Conservation (phyloP, 2,888 invertebrate genomes). For the Vanessa cardui region DNA sequence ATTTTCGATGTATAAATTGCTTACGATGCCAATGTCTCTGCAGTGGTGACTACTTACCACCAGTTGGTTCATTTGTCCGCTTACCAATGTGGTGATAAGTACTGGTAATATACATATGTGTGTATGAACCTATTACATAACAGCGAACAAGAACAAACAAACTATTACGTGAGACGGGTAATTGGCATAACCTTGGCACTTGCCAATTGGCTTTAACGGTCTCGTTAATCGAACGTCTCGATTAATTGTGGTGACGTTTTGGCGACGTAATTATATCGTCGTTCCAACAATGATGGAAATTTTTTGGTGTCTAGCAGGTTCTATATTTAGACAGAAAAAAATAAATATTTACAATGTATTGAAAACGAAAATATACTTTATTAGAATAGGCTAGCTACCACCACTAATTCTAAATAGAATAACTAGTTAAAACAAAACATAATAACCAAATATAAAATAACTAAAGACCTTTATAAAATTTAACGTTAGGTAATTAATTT, state of each 20-base stretch:
- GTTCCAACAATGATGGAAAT: neutral
- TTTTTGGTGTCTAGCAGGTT: too few species aligned
- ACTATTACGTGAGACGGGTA: neutral
- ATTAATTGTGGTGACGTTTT: neutral
- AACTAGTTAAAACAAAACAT: too few species aligned
- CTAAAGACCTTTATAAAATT: too few species aligned
- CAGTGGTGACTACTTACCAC: too few species aligned
- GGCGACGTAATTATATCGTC: neutral
- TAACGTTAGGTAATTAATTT: too few species aligned
- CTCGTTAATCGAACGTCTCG: slow-evolving; percentile 1
- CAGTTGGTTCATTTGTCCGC: too few species aligned
- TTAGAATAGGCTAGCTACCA: neutral
- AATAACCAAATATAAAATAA: too few species aligned
- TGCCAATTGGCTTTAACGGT: slow-evolving; percentile 7
- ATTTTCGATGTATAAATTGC: too few species aligned
- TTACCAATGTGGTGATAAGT: too few species aligned
- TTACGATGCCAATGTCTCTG: too few species aligned
- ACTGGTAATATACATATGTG: neutral
- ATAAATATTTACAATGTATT: neutral
- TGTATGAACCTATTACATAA: neutral
- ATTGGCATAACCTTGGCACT: slow-evolving; percentile 16
- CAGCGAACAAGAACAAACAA: neutral
- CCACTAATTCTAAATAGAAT: too few species aligned
- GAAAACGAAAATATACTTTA: neutral
- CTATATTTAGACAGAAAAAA: too few species aligned